Base-by-base conservation (phyloP, 2,888 invertebrate genomes). In the Eretmocerus hayati region DNA sequence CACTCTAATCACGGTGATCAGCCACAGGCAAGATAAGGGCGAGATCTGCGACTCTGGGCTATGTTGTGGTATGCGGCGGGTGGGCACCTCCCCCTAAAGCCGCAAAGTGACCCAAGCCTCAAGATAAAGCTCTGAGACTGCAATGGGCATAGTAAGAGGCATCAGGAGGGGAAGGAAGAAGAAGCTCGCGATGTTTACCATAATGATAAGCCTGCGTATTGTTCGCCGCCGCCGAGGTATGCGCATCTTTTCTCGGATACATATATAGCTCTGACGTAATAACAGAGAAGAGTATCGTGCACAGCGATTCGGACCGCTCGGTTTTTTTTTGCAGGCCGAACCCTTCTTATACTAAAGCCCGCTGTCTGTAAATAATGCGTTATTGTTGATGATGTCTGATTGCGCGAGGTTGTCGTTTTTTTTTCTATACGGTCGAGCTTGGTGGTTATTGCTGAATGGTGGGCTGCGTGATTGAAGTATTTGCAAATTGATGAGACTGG, bases 1-100 rank as follows among this genome's bases (percentile, higher is more conserved):
- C 18, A 6, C n/a, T 21, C 44, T 49, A 44, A 49, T 49, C 44
- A 44, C 44, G 35, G 44, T 49, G 48, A 49, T 49, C 48, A 26
- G 26, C 8, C n/a, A n/a, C n/a, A 11, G 26, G 26, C 8, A 26
- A 26, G 26, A 26, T 6, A 26, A n/a, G n/a, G n/a, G n/a, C n/a
- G n/a, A n/a, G n/a, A n/a, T n/a, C n/a, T n/a, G n/a, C n/a, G n/a
- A n/a, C n/a, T n/a, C n/a, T n/a, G n/a, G n/a, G n/a, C n/a, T n/a
- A n/a, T n/a, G n/a, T n/a, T n/a, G n/a, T n/a, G n/a, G n/a, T n/a
- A n/a, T n/a, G n/a, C n/a, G n/a, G n/a, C n/a, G n/a, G n/a, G n/a
- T n/a, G n/a, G n/a, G n/a, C n/a, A n/a, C n/a, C n/a, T n/a, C n/a
- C n/a, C n/a, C n/a, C n/a, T n/a, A n/a, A n/a, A n/a, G n/a, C n/a